Conservation (phyloP, 2,888 invertebrate genomes). For the Eupithecia vulgata region DNA sequence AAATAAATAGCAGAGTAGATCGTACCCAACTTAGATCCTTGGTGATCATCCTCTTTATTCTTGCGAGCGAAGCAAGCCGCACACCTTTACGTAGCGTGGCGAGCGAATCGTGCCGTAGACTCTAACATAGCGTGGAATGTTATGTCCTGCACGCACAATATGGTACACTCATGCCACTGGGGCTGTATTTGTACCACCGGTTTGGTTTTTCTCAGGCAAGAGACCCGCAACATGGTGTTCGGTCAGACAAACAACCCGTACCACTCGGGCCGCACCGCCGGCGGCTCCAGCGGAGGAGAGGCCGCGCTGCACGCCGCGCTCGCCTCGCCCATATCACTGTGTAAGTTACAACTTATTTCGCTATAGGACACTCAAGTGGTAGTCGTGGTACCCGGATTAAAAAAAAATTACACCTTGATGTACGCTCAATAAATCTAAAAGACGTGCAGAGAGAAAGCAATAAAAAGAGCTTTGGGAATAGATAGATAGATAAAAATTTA, state of each 20-base stretch:
- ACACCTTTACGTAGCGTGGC: not conserved
- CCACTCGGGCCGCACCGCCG: slow-evolving; percentile 91
- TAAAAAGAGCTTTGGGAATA: no score
- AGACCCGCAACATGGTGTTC: slow-evolving; percentile 93
- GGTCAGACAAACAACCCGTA: slow-evolving; percentile 97
- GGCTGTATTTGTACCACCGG: not conserved
- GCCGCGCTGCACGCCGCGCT: slow-evolving; percentile 89
- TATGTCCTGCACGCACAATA: no score
- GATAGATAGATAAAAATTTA: no score
- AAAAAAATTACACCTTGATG: no score
- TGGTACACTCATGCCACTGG: not conserved
- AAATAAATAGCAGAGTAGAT: no score
- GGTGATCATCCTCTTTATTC: no score
- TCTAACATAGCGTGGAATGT: no score
- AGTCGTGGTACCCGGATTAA: no score
- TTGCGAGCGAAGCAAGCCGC: not conserved
- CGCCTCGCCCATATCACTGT: slow-evolving; percentile 93
- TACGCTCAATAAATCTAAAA: no score
- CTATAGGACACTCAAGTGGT: no score
- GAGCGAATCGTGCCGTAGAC: not conserved
- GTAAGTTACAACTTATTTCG: slow-evolving; percentile 63
- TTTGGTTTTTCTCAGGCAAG: slow-evolving; percentile 81
- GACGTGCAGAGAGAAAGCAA: no score
- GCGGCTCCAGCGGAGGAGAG: slow-evolving; percentile 97
- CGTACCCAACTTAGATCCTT: not conserved